Percentiles rank a stretch among this genome's conserved stretches.
phyloP scores from a whole-genome alignment of 2,113 vertebrate species.

The Myrmecobius fasciatus region DNA sequence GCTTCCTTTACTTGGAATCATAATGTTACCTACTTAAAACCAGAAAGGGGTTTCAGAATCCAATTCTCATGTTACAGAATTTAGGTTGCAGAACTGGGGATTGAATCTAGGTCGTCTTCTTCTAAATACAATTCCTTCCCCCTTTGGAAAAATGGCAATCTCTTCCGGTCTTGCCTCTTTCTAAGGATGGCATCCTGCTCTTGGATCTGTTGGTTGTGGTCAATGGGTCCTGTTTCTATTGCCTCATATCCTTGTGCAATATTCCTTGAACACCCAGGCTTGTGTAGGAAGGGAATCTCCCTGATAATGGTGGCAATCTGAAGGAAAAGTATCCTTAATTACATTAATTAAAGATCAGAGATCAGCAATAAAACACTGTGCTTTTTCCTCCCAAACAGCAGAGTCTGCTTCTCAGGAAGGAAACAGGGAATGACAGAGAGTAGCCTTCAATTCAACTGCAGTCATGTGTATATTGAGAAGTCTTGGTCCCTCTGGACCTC shows the following conservation, averaged over 20 bases:
- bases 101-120: background rate
- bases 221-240: background rate
- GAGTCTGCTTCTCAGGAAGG: background rate
- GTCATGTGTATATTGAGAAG: fast-evolving
- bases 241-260: fast-evolving
- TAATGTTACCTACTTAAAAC: background rate
- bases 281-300: background rate
- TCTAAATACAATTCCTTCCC: background rate
- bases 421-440: background rate
- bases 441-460: background rate
- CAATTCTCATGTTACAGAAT: background rate
- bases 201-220: background rate
- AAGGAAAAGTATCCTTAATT: fast-evolving
- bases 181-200: fast-evolving
- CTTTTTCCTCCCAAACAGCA: fast-evolving
- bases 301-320: fast-evolving
- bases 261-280: background rate
- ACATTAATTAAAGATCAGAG: background rate
- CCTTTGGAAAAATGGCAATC: background rate
- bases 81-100: background rate
- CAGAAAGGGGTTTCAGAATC: background rate
- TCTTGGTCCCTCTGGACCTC: constrained; percentile 60
- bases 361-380: background rate
- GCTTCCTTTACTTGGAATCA: background rate
- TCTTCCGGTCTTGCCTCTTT: background rate